Conservation (phyloP, 2,113 vertebrate species). For the Chionomys nivalis region DNA sequence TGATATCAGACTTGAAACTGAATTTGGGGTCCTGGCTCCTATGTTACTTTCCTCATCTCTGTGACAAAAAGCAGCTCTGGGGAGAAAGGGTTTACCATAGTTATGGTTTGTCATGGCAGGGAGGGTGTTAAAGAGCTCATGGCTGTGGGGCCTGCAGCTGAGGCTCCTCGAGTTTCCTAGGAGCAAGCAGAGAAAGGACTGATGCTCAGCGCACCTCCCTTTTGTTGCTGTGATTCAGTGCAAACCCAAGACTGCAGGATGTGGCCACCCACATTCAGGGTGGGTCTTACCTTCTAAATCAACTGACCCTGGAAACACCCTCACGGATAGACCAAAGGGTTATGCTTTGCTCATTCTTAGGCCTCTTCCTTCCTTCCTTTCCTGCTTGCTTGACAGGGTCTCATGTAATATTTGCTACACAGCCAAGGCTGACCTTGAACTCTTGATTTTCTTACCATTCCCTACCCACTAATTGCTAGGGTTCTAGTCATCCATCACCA, state of each 20-base stretch:
- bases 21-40: not conserved
- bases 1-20: not conserved
- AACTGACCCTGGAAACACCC: not conserved
- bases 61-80: not conserved
- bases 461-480: not conserved
- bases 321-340: not conserved
- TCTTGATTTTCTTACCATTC: not conserved
- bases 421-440: not conserved
- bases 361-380: too few species aligned
- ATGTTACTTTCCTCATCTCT: not conserved
- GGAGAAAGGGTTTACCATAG: not conserved
- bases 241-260: too few species aligned
- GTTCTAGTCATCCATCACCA: not conserved
- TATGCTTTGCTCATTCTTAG: not conserved
- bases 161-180: not conserved
- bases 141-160: not conserved
- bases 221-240: not conserved
- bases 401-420: not conserved
- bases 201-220: not conserved
- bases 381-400: too few species aligned
- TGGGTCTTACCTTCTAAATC: not conserved
- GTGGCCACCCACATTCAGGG: not conserved
- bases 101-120: not conserved
- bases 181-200: not conserved
- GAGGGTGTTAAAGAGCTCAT: not conserved